A percentile compares a stretch with the other conserved stretches of the same genome.
These are phyloP conservation scores for Lytechinus variegatus DNA, from an alignment of 35 echinoderm and acorn worm species.

Conservation along the genomic window DNA sequence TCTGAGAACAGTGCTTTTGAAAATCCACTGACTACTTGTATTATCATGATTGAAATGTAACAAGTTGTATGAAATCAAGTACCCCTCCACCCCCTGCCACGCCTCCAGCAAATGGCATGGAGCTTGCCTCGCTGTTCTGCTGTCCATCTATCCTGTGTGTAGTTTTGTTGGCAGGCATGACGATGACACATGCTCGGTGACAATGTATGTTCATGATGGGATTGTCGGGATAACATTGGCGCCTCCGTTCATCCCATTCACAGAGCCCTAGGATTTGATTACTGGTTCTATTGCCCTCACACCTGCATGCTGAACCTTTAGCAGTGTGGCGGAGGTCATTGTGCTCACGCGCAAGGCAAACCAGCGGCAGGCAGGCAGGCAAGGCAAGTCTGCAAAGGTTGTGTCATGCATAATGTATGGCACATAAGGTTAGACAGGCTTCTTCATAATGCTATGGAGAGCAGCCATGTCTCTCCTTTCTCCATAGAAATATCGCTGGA, in stretches of 20 bases:
- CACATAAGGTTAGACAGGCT: background rate
- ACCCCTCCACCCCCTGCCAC: background rate
- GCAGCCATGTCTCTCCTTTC: background rate
- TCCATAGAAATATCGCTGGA: background rate
- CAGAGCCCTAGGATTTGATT: conserved; percentile 42
- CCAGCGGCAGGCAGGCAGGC: background rate
- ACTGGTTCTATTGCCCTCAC: conserved; percentile 21
- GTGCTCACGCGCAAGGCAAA: background rate
- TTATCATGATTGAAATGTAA: background rate
- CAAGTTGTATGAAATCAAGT: background rate
- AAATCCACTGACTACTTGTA: too few relatives aligned
- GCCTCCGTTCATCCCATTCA: conserved; percentile 39
- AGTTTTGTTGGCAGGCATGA: background rate
- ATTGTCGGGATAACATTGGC: conserved; percentile 36
- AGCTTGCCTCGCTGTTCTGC: background rate
- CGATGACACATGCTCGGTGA: conserved; percentile 41
- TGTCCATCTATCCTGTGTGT: background rate
- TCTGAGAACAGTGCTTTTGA: too few relatives aligned
- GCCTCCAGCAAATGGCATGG: background rate
- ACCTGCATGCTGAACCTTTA: background rate
- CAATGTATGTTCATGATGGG: background rate
- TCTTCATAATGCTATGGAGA: background rate
- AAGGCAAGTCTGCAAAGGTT: background rate
- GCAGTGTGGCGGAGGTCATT: background rate
- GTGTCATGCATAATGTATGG: background rate